Evolutionary conservation across 2,797 vertebrate species (phyloP).

Genomic region (Tenualosa ilisha): DNA sequence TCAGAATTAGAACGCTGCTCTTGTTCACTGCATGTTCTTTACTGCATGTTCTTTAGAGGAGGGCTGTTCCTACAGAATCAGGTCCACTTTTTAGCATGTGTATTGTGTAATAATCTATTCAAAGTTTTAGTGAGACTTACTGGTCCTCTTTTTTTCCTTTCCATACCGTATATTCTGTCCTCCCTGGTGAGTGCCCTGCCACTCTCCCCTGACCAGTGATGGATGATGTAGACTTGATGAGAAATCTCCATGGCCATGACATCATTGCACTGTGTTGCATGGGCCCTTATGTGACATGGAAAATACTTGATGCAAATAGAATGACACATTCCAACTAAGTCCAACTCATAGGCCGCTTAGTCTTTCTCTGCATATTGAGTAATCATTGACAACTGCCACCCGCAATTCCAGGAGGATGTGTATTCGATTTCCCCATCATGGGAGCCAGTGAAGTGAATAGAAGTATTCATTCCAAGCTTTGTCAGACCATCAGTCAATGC

Average conservation of each 20-base stretch:
- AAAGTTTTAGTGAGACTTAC: neutral
- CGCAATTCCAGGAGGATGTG: constrained; percentile 28
- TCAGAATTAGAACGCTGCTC: neutral
- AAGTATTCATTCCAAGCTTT: neutral
- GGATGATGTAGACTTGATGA: neutral
- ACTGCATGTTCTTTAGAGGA: neutral
- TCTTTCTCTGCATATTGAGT: neutral
- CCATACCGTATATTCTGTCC: neutral
- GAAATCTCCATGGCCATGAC: neutral
- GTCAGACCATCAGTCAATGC: neutral
- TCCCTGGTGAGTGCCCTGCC: neutral
- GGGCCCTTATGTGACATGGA: neutral
- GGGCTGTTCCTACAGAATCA: neutral
- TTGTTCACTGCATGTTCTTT: neutral
- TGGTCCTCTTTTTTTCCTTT: neutral
- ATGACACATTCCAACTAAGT: neutral
- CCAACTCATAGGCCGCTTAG: neutral
- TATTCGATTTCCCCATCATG: constrained; percentile 50
- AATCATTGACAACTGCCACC: constrained; percentile 15
- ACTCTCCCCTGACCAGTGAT: neutral
- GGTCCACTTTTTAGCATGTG: neutral
- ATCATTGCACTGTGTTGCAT: neutral
- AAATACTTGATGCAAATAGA: constrained; percentile 4
- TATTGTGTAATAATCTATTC: neutral
- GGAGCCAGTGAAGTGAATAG: constrained; percentile 39